Base-by-base conservation (phyloP, 1,140 invertebrate species). In the Bathynomus jamesi region DNA sequence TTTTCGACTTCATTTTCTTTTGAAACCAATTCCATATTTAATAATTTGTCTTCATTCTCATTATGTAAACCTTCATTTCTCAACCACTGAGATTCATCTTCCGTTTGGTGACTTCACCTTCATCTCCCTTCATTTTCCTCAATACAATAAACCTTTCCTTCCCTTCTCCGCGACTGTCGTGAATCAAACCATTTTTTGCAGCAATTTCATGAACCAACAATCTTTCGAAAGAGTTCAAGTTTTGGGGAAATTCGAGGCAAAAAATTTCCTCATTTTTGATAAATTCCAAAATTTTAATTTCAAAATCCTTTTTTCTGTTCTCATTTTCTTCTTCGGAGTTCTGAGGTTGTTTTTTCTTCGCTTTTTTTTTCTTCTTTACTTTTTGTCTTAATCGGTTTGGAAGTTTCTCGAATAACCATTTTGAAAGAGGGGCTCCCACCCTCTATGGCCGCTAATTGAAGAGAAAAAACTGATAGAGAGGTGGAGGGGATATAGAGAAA, bases 171-270 rank as follows among this genome's bases (percentile, higher is more conserved):
- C 64, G 32, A 61, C 78, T 78, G n/a, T 65, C 65, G 46, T 78
- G 78, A 0, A 64, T 25, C 1, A 78, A 64, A 28, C 46, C 63
- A 53, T 46, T 28, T 25, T 65, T 53, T 21, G 78, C 67, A 17
- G 76, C 74, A 21, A 75, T 67, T 69, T 78, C 73, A 32, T 78
- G 78, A 29, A 78, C 62, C 46, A 77, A 31, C 21, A 70, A 63
- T 13, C 78, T 67, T 27, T 79, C 76, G 65, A 65, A 76, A 10
- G 78, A 75, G 29, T 76, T 78, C 40, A 79, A 25, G n/a, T 74
- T 62, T n/a, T 70, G 29, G 17, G 74, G 46, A 32, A 78, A 76
- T 21, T 53, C 40, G 2, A 53, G 21, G 21, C 13, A 17, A n/a
- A n/a, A n/a, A 1, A 21, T 53, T 53, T 53, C 5, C 5, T 53